A percentile compares a stretch with the other conserved stretches of the same genome.
Conservation (phyloP, 2,888 invertebrate genomes). For the Apoda limacodes region DNA sequence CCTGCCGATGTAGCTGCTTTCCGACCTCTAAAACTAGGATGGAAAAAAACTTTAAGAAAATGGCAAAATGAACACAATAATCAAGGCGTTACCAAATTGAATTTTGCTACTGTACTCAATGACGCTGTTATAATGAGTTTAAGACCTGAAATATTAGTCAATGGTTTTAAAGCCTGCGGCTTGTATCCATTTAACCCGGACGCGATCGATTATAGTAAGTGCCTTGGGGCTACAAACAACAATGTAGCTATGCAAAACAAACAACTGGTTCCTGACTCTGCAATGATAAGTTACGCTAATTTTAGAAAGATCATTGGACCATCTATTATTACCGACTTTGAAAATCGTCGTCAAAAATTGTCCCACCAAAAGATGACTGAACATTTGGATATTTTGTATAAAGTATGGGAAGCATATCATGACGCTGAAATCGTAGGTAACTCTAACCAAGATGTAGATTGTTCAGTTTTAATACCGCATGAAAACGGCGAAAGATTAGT, state of each 20-base stretch:
- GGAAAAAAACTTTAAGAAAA: no score
- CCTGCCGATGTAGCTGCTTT: no score
- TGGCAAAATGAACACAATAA: no score
- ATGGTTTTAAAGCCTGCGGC: constrained; percentile 1
- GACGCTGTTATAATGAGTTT: constrained; percentile 14
- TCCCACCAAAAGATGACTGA: constrained; percentile 1
- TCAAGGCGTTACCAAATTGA: no score
- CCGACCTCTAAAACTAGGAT: no score
- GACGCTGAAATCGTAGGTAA: not conserved
- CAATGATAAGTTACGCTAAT: not conserved
- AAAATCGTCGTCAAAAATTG: constrained; percentile 1
- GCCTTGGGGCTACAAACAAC: not conserved
- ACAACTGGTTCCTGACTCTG: not conserved
- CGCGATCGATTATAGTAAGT: constrained; percentile 1
- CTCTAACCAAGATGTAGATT: not conserved
- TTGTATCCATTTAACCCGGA: not conserved
- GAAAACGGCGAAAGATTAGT: no score
- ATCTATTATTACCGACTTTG: not conserved
- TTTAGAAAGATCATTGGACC: constrained; percentile 1
- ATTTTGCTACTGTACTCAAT: no score
- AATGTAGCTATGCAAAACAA: not conserved
- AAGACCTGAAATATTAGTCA: constrained; percentile 6
- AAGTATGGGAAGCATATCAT: constrained; percentile 2
- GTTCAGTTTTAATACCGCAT: not conserved
- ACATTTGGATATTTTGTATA: constrained; percentile 1